Evolutionary conservation across 2,113 vertebrate species (phyloP).

Genomic region (Reinhardtius hippoglossoides): DNA sequence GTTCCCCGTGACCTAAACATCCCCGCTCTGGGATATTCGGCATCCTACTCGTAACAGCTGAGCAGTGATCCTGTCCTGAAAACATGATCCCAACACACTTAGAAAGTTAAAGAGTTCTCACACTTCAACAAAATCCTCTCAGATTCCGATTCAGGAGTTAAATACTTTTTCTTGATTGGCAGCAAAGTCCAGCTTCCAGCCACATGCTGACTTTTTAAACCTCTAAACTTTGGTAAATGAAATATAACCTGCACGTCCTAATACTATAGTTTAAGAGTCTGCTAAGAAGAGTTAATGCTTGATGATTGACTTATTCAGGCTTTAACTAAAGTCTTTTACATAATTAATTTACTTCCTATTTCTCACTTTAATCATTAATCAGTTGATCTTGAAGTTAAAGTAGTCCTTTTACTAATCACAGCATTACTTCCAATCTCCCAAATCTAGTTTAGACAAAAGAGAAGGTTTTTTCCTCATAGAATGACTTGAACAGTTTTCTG

Average conservation of each 20-base stretch:
- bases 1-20: conserved; percentile 50
- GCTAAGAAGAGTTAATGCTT: too few species aligned
- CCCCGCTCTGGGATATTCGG: conserved; percentile 38
- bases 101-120: conserved; percentile 14
- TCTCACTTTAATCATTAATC: not conserved
- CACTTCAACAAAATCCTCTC: conserved; percentile 28
- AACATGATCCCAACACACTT: not conserved
- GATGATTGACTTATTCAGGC: too few species aligned
- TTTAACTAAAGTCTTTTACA: too few species aligned
- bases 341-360: not conserved
- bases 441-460: not conserved
- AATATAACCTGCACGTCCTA: not conserved
- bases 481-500: not conserved
- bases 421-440: too few species aligned
- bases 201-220: not conserved
- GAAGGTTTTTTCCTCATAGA: too few species aligned
- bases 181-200: conserved; percentile 15
- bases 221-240: not conserved
- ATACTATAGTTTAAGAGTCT: too few species aligned
- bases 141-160: conserved; percentile 24
- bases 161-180: conserved; percentile 6
- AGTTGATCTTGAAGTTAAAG: too few species aligned
- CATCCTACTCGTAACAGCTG: conserved; percentile 42
- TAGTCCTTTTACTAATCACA: too few species aligned
- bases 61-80: conserved; percentile 53